Evolutionary conservation across 2,113 vertebrate species (phyloP), one percentile per base, ranked within the genome.

Genomic region (Cyanistes caeruleus): DNA sequence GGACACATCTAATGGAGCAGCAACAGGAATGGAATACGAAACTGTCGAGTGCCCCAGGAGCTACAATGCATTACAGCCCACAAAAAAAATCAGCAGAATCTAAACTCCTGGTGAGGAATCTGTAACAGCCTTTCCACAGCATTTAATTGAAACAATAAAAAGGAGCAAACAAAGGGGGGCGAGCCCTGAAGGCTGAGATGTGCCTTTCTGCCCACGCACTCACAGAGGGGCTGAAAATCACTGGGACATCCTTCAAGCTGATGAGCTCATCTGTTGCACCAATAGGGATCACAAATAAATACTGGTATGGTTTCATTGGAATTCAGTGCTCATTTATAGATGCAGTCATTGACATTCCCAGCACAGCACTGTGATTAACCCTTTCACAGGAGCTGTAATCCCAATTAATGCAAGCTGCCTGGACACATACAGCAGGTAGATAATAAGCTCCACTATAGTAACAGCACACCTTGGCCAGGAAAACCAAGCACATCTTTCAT

Each of bases 101-200:
- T 44, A 53, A 96, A 93, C 86, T 93, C 83, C 95, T 93, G 94
- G 84, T 69, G 93, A 96, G 93, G 84, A 85, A 80, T 78, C 77
- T 76, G 55, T 75, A 93, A 48, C 53, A 69, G 72, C 11, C 94
- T 87, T 96, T 93, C 72, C 84, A 64, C 63, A 49, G 89, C 27
- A 62, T 94, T 97, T 97, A 97, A 95, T 95, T 76, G 89, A 73
- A 90, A 77, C 62, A 87, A 84, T 55, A 70, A 62, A 92, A 93
- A 80, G 84, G 87, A 84, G 79, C 93, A 79, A 94, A 88, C 65
- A 67, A 92, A 73, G 3, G 0, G 39, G 84, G 90, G 68, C 0
- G 11, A 92, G 89, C 79, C 85, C 88, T 48, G 89, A 77, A 94
- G 87, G 9, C 69, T 18, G 89, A 93, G 77, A 37, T 37, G 85